Evolutionary conservation across 2,797 vertebrate species (phyloP).

Genomic region (Takifugu ocellatus): DNA sequence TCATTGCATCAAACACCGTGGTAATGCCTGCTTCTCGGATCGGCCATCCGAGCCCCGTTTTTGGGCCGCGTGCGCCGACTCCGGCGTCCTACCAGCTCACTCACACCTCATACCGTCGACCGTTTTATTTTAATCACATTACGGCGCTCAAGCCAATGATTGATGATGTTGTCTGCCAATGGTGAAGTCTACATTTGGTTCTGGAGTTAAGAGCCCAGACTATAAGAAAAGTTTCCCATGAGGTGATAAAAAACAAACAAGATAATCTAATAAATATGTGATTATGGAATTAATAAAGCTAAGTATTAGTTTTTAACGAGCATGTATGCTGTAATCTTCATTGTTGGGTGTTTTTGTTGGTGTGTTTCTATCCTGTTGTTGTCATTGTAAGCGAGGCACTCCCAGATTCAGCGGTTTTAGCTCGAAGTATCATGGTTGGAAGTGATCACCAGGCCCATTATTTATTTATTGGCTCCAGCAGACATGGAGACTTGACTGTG

Average conservation of each 20-base stretch:
- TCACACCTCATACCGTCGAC: conserved; percentile 52
- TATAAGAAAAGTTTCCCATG: neutral
- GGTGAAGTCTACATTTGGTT: no score
- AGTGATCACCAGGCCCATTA: conserved; percentile 72
- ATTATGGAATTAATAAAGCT: neutral
- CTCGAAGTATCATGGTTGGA: conserved; percentile 66
- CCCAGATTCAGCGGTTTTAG: conserved; percentile 69
- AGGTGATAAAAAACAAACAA: conserved; percentile 3
- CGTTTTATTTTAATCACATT: conserved; percentile 37
- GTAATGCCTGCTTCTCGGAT: conserved; percentile 49
- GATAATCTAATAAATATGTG: neutral
- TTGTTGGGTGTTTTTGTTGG: conserved; percentile 9
- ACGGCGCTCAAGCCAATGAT: conserved; percentile 18
- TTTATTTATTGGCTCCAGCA: conserved; percentile 77
- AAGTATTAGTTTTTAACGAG: conserved; percentile 11
- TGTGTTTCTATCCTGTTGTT: conserved; percentile 49
- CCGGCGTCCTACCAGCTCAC: conserved; percentile 44
- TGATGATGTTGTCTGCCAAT: conserved; percentile 9
- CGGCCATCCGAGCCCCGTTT: conserved; percentile 47
- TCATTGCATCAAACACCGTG: conserved; percentile 79
- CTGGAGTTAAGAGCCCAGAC: no score
- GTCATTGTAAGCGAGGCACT: conserved; percentile 63
- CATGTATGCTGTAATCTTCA: conserved; percentile 38
- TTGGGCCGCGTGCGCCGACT: conserved; percentile 30
- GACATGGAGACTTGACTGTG: conserved; percentile 71